Base-by-base conservation (phyloP, 2,797 vertebrate genomes). In the Ceryle rudis region DNA sequence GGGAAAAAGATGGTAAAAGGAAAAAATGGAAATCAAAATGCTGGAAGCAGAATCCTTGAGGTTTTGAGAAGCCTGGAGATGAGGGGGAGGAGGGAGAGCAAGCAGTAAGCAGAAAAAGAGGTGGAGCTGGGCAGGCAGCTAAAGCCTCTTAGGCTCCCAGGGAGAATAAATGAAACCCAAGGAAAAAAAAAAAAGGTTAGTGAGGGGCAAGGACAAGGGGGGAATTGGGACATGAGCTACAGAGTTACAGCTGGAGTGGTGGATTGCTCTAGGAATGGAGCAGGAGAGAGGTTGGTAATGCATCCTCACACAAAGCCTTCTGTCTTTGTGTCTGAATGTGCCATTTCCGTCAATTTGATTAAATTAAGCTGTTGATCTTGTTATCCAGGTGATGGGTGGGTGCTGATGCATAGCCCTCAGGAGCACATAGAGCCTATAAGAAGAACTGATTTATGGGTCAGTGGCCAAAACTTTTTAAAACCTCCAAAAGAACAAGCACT, bases 61-160 rank as follows among this genome's bases (percentile, higher is more conserved):
- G 31, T 90, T 93, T 94, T 77, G 89, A 87, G 90, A 77, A 93
- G 89, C 81, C 57, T 87, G 74, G 83, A 94, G 81, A 81, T 61
- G 80, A 95, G 86, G 83, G 80, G 93, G 96, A 95, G 94, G 95
- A 96, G 93, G 79, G 67, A 91, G 57, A 93, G 73, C 55, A 84
- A 74, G 86, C 77, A 84, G 89, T 39, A 85, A 57, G 80, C 77
- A 91, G 90, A 33, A 44, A 84, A 94, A 84, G 93, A 95, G 95
- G 94, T 77, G 95, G 95, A 96, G 94, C 88, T 89, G 51, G 47
- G 88, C 81, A 89, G 81, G 35, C 82, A 89, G 73, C 25, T 81
- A 69, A 75, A 81, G 66, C 73, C 77, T 91, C 46, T 58, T 37
- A 54, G 66, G 60, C 54, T 95, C 29, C 7, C 42, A 65, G 88